Evolutionary conservation across 2,113 vertebrate genomes (phyloP), one percentile per base, ranked within the genome.

Genomic region (Sterna hirundo): DNA sequence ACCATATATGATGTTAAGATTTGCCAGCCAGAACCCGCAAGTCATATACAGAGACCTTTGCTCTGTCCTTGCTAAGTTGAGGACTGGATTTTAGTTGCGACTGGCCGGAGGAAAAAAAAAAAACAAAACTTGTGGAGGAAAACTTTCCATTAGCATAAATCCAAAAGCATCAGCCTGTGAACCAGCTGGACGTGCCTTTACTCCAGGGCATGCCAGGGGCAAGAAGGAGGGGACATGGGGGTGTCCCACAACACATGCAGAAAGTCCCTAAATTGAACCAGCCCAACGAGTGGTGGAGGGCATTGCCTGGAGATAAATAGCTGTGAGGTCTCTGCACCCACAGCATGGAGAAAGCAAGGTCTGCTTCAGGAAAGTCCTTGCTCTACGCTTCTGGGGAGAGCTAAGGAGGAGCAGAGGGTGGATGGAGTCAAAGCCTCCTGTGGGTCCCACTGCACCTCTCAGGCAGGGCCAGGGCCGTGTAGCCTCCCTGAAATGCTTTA

Each of bases 51-150:
- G 88, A 95, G 57, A 96, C 36, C 40, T 91, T 94, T 91, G 91
- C 94, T 96, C 91, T 80, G 88, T 95, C 93, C 91, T 95, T 91
- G 91, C 81, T 91, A 87, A 96, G 70, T 49, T 94, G 94, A 96
- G 86, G 86, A 89, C 91, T 93, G 91, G 93, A 94, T 93, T 94
- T 92, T 3, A 76, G 61, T 25, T 88, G 71, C 22, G 36, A 93
- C 51, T 54, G 54, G 30, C 34, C 1, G 2, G 58, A 83, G 58
- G 27, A 5, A 26, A 93, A 93, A 75, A 65, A 51, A 64, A 85
- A 74, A 32, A 13, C 22, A 22, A 34, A 13, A 65, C 86, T 66
- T 19, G 40, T 55, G 51, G 70, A 93, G 22, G 66, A 95, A 94
- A 96, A 72, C 7, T 94, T 95, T 95, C 81, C 62, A 30, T 79